These are phyloP conservation scores for Papilio elwesi DNA, from an alignment of 2,888 invertebrate species.

Conservation along the genomic window DNA sequence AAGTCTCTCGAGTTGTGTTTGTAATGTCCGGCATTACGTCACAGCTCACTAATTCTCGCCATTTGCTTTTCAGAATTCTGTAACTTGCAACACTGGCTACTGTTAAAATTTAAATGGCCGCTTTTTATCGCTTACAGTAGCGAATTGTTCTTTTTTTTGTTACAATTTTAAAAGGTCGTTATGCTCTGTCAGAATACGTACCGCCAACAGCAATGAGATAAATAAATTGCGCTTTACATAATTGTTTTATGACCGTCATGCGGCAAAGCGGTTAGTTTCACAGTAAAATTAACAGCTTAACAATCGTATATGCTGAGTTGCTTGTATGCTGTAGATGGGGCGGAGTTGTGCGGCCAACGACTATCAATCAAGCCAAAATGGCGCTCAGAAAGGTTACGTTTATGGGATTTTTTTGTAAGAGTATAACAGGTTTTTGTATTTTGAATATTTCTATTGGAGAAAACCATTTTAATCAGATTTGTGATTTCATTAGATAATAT, in stretches of 20 bases:
- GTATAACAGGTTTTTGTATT: too few species aligned
- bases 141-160: slow-evolving; percentile 32
- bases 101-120: slow-evolving; percentile 19
- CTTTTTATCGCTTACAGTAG: slow-evolving; percentile 35
- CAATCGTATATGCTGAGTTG: neutral
- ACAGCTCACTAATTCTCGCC: slow-evolving; percentile 5
- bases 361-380: neutral
- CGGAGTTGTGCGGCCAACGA: neutral
- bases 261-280: slow-evolving; percentile 9
- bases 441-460: too few species aligned
- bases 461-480: too few species aligned
- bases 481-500: too few species aligned
- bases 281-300: slow-evolving; percentile 11
- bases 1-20: slow-evolving; percentile 6
- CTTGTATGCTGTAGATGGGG: neutral
- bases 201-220: slow-evolving; percentile 1
- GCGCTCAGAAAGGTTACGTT: neutral
- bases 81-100: slow-evolving; percentile 10
- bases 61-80: slow-evolving; percentile 27
- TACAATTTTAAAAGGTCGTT: slow-evolving; percentile 32
- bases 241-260: slow-evolving; percentile 14
- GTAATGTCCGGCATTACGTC: slow-evolving; percentile 38
- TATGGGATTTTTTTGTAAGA: neutral
- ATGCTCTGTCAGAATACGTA: slow-evolving; percentile 12
- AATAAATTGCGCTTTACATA: slow-evolving; percentile 9